Conservation (phyloP, 2,113 vertebrate species). For the Mesitornis unicolor region DNA sequence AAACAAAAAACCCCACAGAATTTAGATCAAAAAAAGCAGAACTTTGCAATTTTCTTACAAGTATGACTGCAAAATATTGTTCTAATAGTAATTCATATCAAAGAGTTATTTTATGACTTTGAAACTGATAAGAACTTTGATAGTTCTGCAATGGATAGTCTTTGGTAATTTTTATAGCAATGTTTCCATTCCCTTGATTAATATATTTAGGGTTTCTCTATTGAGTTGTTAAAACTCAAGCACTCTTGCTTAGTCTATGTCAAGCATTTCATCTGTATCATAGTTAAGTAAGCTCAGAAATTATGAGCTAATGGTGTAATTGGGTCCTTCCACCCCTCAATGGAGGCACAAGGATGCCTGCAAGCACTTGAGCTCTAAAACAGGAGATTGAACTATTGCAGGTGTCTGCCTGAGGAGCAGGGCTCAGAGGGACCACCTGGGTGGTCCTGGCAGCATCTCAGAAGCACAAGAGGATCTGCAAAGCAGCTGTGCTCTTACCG, state of each 20-base stretch:
- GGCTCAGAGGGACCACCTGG: background rate
- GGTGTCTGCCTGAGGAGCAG: background rate
- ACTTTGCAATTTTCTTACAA: background rate
- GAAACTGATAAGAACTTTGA: background rate
- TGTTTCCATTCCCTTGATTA: background rate
- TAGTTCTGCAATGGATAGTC: background rate
- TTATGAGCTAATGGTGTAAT: background rate
- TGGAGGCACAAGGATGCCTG: background rate
- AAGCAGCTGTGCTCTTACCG: background rate
- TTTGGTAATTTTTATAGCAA: background rate
- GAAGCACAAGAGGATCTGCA: background rate
- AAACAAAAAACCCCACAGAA: too few relatives aligned
- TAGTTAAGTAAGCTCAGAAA: background rate
- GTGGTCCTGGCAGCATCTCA: background rate
- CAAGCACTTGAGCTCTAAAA: background rate
- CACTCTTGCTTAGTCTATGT: background rate
- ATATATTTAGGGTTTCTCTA: background rate
- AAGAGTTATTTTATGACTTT: background rate
- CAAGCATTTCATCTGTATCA: background rate
- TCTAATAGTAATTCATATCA: background rate
- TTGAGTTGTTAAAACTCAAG: background rate
- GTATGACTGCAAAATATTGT: background rate
- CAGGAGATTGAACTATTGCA: background rate
- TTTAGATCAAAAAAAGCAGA: background rate
- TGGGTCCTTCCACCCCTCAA: background rate